Conservation (phyloP, 1,140 invertebrate species). For the Bombus fervidus region DNA sequence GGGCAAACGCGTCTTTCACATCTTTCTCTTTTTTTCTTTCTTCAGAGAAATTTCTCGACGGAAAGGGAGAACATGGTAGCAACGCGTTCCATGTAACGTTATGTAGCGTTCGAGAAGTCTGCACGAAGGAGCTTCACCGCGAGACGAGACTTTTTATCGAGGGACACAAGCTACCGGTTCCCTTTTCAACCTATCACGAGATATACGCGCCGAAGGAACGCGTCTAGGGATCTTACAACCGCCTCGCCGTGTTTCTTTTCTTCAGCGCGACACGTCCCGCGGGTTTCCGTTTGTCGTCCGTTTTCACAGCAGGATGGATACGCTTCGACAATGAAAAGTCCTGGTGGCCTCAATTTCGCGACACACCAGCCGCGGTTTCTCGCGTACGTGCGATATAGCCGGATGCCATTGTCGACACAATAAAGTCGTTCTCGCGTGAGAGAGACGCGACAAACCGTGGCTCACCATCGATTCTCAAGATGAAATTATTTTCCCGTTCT, state of each 20-base stretch:
- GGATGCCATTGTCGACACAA: conserved; percentile 12
- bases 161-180: background rate
- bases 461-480: background rate
- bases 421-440: conserved; percentile 22
- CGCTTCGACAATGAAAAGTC: conserved; percentile 38
- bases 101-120: conserved; percentile 3
- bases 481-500: conserved; percentile 24
- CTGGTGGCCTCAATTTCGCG: conserved; percentile 48
- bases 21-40: background rate
- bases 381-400: background rate
- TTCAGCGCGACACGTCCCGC: conserved; percentile 32
- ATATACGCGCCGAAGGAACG: conserved; percentile 6
- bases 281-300: conserved; percentile 43
- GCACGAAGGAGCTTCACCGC: conserved; percentile 16
- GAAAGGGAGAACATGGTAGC: background rate
- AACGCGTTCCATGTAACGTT: conserved; percentile 30
- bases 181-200: conserved; percentile 27
- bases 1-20: background rate
- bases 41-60: conserved; percentile 27
- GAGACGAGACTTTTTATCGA: conserved; percentile 49
- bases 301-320: conserved; percentile 51
- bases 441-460: background rate
- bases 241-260: conserved; percentile 31
- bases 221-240: conserved; percentile 12
- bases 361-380: conserved; percentile 6